Evolutionary conservation across 2,113 vertebrate species (phyloP), one percentile per base, ranked within the genome.

Genomic region (Archocentrus centrarchus): DNA sequence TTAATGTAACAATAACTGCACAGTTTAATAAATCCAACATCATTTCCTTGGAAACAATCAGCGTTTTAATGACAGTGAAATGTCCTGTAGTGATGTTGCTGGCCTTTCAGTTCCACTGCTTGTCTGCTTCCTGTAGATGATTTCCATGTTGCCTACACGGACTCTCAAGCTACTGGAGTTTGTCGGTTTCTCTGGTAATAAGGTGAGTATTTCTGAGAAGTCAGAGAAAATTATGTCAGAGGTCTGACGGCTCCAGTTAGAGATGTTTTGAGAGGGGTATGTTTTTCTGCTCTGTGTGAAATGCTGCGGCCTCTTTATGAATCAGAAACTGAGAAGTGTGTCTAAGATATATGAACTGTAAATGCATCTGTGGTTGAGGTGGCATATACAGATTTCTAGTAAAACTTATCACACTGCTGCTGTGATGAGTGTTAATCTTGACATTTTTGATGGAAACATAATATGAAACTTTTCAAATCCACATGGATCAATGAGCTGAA

Each of bases 111-210:
- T 76, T 62, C n/a, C 58, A 22, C 63, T 78, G 27, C 64, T 32
- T 75, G 76, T 5, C 60, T 68, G 59, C 83, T 2, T 81, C 37
- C 60, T 84, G 0, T 86, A 99, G 98, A 99, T 98, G 24, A 93
- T 99, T 85, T 99, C 98, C 77, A 97, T 99, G 97, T 95, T 99
- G 91, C 98, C 98, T 1, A 96, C 97, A 6, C 94, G 98, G 86
- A 99, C 98, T 44, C 95, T 99, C 59, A 96, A 97, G 75, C 95
- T 99, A 81, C 90, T 99, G 81, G 98, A 99, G 90, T 99, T 99
- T 87, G 98, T 99, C 22, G 98, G 98, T 7, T 98, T 99, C 94
- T 99, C 98, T 89, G 98, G 98, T 83, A 99, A 99, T 86, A 99
- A 99, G 97, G 98, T 98, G 95, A 96, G 90, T 39, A 44, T 10